Base-by-base conservation (phyloP, 1,140 invertebrate genomes). In the Halyomorpha halys region DNA sequence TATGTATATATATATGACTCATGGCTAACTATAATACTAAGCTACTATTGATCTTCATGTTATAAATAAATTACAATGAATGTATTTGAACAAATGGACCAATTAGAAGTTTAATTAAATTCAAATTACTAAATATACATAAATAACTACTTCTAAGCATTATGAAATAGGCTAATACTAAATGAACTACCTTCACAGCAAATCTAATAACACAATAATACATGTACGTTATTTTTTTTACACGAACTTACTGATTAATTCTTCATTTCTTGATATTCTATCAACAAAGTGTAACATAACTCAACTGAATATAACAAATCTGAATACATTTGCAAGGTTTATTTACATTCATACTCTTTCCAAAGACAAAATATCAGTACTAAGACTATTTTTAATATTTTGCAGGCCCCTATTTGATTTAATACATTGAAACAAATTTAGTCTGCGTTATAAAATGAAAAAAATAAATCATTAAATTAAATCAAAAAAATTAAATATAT, bases 191-290 rank as follows among this genome's bases (percentile, higher is more conserved):
- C 59, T 60, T 60, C 59, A 60, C 39, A 53, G 62, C 45, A 63
- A 63, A 63, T 21, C 49, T 51, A 63, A 63, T 53, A 49, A 63
- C 62, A 63, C 62, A 51, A 54, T 54, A 21, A 63, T 44, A 53
- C 49, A 63, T 63, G 16, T 51, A 53, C 19, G 30, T 63, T 30
- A 51, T 44, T 63, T 39, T 47, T 54, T 63, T 53, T 63, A 63
- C 47, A 63, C 62, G 51, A 54, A 63, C 62, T 63, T 63, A 63
- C 62, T 51, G 49, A 51, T 63, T 62, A 63, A 44, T 25, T 53
- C 62, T 63, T 49, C 62, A 63, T 63, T 63, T 53, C 51, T 53
- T 63, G 62, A 54, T 49, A 53, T 54, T 49, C 62, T 63, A 63
- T 53, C 30, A 63, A 63, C 62, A 63, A 63, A 63, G 51, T 54